A percentile compares a stretch with the other conserved stretches of the same genome.
phyloP scores from a whole-genome alignment of 2,888 invertebrate genomes.

The Pyralis farinalis region DNA sequence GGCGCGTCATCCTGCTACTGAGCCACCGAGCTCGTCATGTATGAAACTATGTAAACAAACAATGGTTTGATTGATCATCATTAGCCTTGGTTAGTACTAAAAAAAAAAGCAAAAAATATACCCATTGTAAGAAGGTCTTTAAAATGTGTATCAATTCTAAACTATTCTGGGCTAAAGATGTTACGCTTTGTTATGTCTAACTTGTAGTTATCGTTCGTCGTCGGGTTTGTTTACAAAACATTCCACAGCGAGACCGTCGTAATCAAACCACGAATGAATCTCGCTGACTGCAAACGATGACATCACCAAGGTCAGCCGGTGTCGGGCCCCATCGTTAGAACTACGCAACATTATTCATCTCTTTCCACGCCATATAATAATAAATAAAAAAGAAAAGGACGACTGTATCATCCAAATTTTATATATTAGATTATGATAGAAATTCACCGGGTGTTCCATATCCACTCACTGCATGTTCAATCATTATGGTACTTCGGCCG shows the following conservation, averaged over 20 bases:
- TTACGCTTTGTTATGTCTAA: constrained; percentile 1
- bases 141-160: too few relatives aligned
- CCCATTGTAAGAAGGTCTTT: too few relatives aligned
- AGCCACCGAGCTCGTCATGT: too few relatives aligned
- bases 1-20: too few relatives aligned
- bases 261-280: constrained; percentile 46
- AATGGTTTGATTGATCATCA: too few relatives aligned
- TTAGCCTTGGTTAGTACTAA: too few relatives aligned
- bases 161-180: background rate
- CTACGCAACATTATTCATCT: constrained; percentile 12
- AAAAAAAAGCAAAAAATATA: too few relatives aligned
- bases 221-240: constrained; percentile 22
- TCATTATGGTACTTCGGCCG: constrained; percentile 7
- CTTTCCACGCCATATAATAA: constrained; percentile 7
- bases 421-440: background rate
- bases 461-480: constrained; percentile 5
- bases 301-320: constrained; percentile 69
- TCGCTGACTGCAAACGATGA: constrained; percentile 49
- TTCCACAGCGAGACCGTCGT: constrained; percentile 27
- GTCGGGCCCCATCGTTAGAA: constrained; percentile 22
- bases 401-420: constrained; percentile 1
- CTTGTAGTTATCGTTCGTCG: background rate
- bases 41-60: too few relatives aligned
- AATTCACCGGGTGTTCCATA: constrained; percentile 5
- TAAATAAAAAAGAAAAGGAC: constrained; percentile 2